Base-by-base conservation (phyloP, 2,888 invertebrate species). In the Venusia cambrica region DNA sequence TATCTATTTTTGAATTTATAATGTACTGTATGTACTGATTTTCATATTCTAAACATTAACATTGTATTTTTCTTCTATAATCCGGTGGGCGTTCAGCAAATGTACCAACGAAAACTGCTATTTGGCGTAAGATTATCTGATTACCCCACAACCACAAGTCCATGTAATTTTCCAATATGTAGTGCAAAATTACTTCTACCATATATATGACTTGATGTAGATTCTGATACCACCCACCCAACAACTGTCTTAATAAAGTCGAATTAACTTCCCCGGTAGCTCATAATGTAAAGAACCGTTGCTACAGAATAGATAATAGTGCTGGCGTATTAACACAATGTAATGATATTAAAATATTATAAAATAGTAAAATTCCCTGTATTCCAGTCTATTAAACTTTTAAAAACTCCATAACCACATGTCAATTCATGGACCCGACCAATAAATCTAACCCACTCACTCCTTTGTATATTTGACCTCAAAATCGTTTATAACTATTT, bases 91-190 rank as follows among this genome's bases (percentile, higher is more conserved):
- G 59, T 41, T 53, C 69, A 85, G 87, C 76, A 80, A 74, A 70
- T 76, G 76, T 68, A 66, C 71, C 69, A 74, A 68, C 73, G 73
- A 72, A 48, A 73, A 63, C 75, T 87, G 87, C 75, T 59, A 71
- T 16, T 54, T 75, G 42, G 71, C 80, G 87, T 87, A 87, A 87
- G 87, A 63, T 7, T 50, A 26, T 48, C 54, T 59, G 28, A 43
- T 58, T 66, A 55, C 54, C 67, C 72, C 51, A 18, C 14, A 40
- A 45, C n/a, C n/a, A n/a, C n/a, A n/a, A n/a, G n/a, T 28, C 2
- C 17, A 15, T 15, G 0, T 32, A 18, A 13, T 17, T 21, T 3
- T 21, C 3, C 10, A 7, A 10, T n/a, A n/a, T n/a, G n/a, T n/a
- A n/a, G n/a, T n/a, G n/a, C n/a, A n/a, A n/a, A n/a, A n/a, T n/a